These are phyloP conservation scores for Plecotus auritus DNA, from an alignment of 2,113 vertebrate species.

Conservation along the genomic window DNA sequence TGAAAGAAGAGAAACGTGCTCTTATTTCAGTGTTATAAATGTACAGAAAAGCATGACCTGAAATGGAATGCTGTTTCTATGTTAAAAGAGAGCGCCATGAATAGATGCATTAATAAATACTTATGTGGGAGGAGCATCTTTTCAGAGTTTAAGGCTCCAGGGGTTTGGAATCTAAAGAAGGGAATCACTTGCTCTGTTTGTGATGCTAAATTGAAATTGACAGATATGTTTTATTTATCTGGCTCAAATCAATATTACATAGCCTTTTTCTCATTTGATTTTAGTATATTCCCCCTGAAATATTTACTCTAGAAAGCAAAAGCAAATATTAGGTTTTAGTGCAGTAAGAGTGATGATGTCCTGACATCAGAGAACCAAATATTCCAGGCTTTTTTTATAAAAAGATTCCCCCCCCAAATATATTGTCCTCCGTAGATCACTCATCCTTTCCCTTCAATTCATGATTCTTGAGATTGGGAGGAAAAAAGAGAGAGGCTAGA, in stretches of 20 bases:
- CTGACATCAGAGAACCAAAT: constrained; percentile 37
- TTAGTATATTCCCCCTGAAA: constrained; percentile 30
- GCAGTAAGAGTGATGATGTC: constrained; percentile 29
- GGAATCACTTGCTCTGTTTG: not conserved
- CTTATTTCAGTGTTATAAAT: not conserved
- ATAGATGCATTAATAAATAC: not conserved
- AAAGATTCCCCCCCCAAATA: not conserved
- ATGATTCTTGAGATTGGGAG: not conserved
- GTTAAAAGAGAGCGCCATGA: not conserved
- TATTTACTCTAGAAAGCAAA: constrained; percentile 53
- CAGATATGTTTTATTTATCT: constrained; percentile 41
- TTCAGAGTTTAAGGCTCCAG: not conserved
- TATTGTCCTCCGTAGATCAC: not conserved
- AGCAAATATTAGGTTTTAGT: constrained; percentile 58
- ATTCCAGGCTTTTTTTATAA: not conserved
- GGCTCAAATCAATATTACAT: not conserved
- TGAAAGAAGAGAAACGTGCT: not conserved
- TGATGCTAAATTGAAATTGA: constrained; percentile 23
- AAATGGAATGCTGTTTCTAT: not conserved
- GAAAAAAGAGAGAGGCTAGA: not conserved
- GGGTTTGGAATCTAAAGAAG: not conserved
- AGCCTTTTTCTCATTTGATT: constrained; percentile 43
- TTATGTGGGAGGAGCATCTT: not conserved
- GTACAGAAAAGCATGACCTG: not conserved
- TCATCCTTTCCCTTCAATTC: not conserved